Evolutionary conservation across 2,888 invertebrate genomes (phyloP).

Genomic region (Orthosia cruda): DNA sequence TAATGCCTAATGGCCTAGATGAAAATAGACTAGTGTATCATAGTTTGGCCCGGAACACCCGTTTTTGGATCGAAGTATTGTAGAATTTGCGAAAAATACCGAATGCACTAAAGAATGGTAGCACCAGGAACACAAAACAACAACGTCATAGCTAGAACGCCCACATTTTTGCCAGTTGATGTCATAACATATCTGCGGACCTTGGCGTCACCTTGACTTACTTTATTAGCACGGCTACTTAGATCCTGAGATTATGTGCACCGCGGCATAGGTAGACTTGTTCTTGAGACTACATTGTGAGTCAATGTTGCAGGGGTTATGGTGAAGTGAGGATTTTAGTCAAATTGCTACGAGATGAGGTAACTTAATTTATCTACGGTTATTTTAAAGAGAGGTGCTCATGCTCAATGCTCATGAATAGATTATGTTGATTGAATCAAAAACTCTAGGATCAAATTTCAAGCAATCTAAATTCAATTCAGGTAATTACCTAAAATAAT

Average conservation of each 20-base stretch:
- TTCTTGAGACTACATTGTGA: conserved; percentile 2
- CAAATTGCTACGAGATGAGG: background rate
- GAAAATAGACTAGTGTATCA: no score
- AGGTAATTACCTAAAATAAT: no score
- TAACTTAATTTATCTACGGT: no score
- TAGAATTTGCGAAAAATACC: background rate
- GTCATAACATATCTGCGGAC: conserved; percentile 36
- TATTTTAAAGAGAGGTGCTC: no score
- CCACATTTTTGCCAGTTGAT: conserved; percentile 58
- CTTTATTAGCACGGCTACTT: conserved; percentile 27
- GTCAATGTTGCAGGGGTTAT: background rate
- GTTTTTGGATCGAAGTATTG: background rate
- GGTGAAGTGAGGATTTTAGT: background rate
- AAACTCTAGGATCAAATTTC: no score
- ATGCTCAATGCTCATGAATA: no score
- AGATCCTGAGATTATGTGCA: conserved; percentile 36
- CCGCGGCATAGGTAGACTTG: background rate
- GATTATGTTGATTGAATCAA: no score
- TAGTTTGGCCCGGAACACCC: no score
- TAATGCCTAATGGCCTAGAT: no score
- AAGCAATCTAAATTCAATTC: no score
- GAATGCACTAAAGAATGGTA: background rate
- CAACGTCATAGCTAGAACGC: conserved; percentile 2
- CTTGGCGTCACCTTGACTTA: conserved; percentile 54
- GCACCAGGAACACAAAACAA: conserved; percentile 11